Percentiles rank a stretch among this genome's conserved stretches.
phyloP scores from a whole-genome alignment of 2,113 vertebrate species.

The Uropsilus gracilis region DNA sequence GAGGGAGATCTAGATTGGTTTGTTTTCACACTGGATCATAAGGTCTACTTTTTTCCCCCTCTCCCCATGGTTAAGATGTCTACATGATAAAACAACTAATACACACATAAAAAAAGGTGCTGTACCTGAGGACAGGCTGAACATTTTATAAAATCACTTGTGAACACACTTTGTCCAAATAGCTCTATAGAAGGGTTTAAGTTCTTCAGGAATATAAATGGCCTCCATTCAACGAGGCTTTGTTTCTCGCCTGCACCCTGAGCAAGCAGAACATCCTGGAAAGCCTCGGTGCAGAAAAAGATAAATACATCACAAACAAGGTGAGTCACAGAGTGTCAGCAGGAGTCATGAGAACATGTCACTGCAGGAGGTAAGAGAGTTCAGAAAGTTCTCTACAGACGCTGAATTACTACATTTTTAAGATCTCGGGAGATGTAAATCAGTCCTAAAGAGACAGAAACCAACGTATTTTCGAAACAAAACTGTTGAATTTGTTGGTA shows the following conservation, averaged over 20 bases:
- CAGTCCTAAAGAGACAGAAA: background rate
- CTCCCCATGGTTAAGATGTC: background rate
- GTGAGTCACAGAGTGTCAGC: background rate
- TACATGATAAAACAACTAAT: background rate
- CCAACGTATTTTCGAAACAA: background rate
- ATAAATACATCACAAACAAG: background rate
- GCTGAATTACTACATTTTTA: background rate
- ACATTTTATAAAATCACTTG: background rate
- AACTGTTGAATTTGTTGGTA: background rate
- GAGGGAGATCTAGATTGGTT: background rate
- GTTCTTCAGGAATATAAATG: background rate
- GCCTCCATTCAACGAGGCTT: conserved; percentile 40
- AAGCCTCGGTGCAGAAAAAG: background rate
- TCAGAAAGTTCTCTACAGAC: background rate
- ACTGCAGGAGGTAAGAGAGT: background rate
- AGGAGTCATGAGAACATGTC: background rate
- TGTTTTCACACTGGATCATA: background rate
- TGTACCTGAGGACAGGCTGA: background rate
- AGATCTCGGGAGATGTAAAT: background rate
- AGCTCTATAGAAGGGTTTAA: background rate
- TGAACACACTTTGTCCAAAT: background rate
- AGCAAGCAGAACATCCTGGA: conserved; percentile 35
- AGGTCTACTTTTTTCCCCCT: background rate
- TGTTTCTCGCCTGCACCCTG: background rate
- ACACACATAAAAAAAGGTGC: background rate